phyloP scores from a whole-genome alignment of 2,113 vertebrate genomes.

The Orientallactaga bullata region DNA sequence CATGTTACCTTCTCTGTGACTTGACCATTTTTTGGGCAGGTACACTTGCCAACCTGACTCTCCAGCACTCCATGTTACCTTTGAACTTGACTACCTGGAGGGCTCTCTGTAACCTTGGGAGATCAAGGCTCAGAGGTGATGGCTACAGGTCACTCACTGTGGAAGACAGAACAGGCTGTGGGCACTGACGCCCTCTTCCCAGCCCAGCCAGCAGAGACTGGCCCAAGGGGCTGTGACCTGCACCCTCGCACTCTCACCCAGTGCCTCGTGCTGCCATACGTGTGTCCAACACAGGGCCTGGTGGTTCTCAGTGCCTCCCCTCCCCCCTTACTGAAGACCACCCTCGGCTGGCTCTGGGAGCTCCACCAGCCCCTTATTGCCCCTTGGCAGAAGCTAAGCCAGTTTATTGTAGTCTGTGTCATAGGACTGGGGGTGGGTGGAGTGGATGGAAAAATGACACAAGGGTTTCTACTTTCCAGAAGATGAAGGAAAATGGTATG shows the following conservation, averaged over 20 bases:
- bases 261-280: no score
- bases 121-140: not conserved
- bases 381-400: not conserved
- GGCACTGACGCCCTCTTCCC: no score
- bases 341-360: no score
- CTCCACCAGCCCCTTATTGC: not conserved
- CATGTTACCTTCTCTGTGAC: no score
- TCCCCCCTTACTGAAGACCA: not conserved
- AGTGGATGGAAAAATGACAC: not conserved
- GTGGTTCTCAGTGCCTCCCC: not conserved
- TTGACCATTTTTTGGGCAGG: no score
- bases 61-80: no score
- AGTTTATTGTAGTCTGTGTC: not conserved
- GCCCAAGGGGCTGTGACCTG: not conserved
- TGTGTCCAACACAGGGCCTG: not conserved
- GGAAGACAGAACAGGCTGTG: no score
- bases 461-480: slow-evolving; percentile 8
- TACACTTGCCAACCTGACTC: no score
- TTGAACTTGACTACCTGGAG: no score
- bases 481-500: slow-evolving; percentile 24
- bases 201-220: not conserved
- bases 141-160: no score
- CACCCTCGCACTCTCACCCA: no score
- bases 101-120: not conserved
- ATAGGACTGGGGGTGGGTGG: not conserved